phyloP scores from a whole-genome alignment of 2,797 vertebrate species.

The Acropternis orthonyx region DNA sequence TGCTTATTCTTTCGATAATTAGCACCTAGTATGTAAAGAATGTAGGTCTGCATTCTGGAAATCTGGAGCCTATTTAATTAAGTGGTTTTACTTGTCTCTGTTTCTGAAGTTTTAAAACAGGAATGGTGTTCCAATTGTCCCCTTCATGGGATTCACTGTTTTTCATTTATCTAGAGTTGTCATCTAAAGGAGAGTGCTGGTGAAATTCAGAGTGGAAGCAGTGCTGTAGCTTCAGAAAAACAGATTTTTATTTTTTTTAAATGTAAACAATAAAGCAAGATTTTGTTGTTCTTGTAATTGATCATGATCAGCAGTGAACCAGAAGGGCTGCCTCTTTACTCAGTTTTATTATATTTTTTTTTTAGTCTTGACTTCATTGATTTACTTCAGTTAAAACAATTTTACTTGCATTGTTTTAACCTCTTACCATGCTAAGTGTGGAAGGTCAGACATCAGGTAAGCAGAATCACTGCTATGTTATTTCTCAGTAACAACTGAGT shows the following conservation, averaged over 20 bases:
- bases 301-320: background rate
- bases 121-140: background rate
- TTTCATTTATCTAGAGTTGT: background rate
- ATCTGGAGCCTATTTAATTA: background rate
- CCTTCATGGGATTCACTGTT: background rate
- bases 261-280: background rate
- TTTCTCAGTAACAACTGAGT: background rate
- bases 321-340: background rate
- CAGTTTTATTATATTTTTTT: background rate
- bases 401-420: background rate
- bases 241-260: rapidly evolving
- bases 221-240: background rate
- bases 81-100: background rate
- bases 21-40: background rate
- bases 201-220: background rate
- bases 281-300: background rate
- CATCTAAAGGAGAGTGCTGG: background rate
- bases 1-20: background rate
- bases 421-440: background rate
- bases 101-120: background rate
- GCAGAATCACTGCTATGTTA: background rate
- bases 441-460: background rate
- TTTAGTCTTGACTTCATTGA: background rate
- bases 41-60: background rate
- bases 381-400: background rate